Evolutionary conservation across 2,888 invertebrate genomes (phyloP), one percentile per base, ranked within the genome.

Genomic region (Ectobius pallidus): DNA sequence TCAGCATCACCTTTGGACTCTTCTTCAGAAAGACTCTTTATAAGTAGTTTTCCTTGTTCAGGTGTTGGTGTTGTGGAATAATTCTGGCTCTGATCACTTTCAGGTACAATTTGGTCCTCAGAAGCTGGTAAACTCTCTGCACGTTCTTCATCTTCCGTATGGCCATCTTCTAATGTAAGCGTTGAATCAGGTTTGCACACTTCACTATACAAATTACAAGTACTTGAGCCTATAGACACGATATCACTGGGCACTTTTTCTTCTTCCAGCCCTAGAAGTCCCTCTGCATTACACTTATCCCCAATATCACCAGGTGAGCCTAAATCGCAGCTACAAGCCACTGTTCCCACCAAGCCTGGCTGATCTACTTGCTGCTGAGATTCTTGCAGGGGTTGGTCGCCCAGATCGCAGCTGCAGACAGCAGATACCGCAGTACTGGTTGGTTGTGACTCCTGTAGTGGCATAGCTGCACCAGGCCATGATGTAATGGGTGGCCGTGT

Each of bases 111-210:
- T 65, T 65, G 65, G 46, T 65, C 65, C 65, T 65, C 65, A n/a
- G 65, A 65, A 46, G 27, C 18, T 65, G 27, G 65, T 18, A 44
- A 16, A 30, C 30, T n/a, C 18, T 65, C 65, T 25, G 20, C 30
- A 18, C 7, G 32, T n/a, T 46, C 27, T 7, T 44, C 46, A 25
- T 65, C 65, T n/a, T 81, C 81, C 16, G 84, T 84, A 73, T 83
- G 83, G 78, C 84, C 84, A n/a, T 70, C 73, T 20, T 65, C 73
- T 1, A 63, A 46, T 0, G 49, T 63, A 39, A 69, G 70, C 11
- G 71, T 62, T 22, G 71, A 61, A 42, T 72, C 74, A 25, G 70
- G 72, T 55, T 74, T 74, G 22, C 72, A 67, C 49, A 72, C 70
- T 25, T 74, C 74, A 67, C 74, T 74, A 58, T 74, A 74, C 14